phyloP scores from a whole-genome alignment of 2,888 invertebrate genomes.

The Lithosia quadra region DNA sequence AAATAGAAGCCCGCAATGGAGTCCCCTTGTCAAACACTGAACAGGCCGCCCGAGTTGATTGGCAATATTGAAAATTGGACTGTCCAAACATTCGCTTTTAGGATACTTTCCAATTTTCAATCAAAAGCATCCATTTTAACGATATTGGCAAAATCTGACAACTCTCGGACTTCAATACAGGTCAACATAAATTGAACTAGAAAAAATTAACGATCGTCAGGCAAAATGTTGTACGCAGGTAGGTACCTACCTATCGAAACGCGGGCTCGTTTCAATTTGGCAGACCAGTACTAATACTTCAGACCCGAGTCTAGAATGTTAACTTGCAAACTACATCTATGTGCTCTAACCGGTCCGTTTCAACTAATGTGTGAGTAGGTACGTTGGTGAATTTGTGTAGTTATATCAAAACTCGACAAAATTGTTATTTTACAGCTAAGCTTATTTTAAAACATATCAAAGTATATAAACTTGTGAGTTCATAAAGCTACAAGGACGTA shows the following conservation, averaged over 20 bases:
- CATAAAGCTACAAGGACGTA: conserved; percentile 42
- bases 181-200: conserved; percentile 46
- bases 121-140: conserved; percentile 60
- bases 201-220: conserved; percentile 55
- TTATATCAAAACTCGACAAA: neutral
- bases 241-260: conserved; percentile 60
- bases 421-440: conserved; percentile 26
- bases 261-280: conserved; percentile 78
- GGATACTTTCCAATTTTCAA: conserved; percentile 69
- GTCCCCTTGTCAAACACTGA: conserved; percentile 67
- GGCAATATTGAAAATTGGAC: conserved; percentile 76
- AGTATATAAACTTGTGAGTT: conserved; percentile 30
- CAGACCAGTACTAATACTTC: conserved; percentile 70
- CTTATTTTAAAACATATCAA: conserved; percentile 29
- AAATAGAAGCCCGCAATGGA: conserved; percentile 63
- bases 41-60: conserved; percentile 69
- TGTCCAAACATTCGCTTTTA: conserved; percentile 69
- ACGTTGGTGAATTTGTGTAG: conserved; percentile 55
- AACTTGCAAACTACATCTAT: conserved; percentile 81
- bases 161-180: conserved; percentile 51
- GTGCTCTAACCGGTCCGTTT: conserved; percentile 64
- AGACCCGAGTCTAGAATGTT: conserved; percentile 65
- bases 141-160: conserved; percentile 64
- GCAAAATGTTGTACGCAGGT: conserved; percentile 60
- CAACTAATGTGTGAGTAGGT: conserved; percentile 68